A percentile compares a stretch with the other conserved stretches of the same genome.
These are phyloP conservation scores for Spilarctia lutea DNA, from an alignment of 2,888 invertebrate genomes.

Conservation along the genomic window DNA sequence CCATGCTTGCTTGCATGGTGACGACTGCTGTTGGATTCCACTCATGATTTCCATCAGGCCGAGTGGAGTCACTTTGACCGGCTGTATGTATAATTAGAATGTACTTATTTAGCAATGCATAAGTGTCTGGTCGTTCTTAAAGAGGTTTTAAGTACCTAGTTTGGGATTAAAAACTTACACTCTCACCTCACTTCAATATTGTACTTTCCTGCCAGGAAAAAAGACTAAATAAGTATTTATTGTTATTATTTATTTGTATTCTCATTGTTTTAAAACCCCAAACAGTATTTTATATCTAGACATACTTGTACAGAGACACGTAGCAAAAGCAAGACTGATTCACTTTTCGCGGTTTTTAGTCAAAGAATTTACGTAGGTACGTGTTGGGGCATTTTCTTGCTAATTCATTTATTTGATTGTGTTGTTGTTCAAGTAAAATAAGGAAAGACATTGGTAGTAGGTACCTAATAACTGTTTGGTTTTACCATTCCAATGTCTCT, in stretches of 20 bases:
- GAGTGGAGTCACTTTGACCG: too few relatives aligned
- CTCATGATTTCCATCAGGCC: too few relatives aligned
- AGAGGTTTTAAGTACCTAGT: too few relatives aligned
- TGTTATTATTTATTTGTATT: background rate
- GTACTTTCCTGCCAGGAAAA: background rate
- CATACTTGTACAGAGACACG: background rate
- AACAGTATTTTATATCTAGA: background rate
- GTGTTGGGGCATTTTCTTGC: background rate
- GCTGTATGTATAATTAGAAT: too few relatives aligned
- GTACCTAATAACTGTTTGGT: background rate
- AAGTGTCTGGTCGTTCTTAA: too few relatives aligned
- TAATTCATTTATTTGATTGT: background rate
- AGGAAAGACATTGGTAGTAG: background rate
- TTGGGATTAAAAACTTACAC: too few relatives aligned
- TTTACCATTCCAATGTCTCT: background rate
- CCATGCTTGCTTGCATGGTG: too few relatives aligned
- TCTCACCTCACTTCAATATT: too few relatives aligned
- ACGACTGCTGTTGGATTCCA: too few relatives aligned
- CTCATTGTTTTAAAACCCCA: background rate
- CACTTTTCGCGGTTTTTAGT: background rate
- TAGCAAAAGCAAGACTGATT: background rate
- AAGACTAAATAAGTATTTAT: background rate
- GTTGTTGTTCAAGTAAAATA: background rate
- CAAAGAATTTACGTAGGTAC: background rate
- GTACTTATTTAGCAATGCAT: too few relatives aligned